These are phyloP conservation scores for Poeciliopsis retropinna DNA, from an alignment of 2,113 vertebrate genomes.

Conservation along the genomic window DNA sequence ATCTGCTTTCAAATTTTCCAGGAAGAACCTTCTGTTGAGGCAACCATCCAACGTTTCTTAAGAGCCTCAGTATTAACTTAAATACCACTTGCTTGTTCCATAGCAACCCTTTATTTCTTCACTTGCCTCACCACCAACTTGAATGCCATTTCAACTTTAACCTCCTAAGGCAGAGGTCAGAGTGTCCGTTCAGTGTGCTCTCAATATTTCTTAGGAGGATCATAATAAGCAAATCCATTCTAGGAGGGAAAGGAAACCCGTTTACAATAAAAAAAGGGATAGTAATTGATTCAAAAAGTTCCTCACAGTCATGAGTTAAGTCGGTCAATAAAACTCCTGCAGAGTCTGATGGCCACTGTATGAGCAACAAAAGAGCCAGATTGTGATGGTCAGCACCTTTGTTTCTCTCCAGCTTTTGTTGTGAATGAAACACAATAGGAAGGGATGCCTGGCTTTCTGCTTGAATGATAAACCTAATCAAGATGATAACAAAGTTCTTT, in stretches of 20 bases:
- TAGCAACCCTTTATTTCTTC: slow-evolving; percentile 64
- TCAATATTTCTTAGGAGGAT: slow-evolving; percentile 26
- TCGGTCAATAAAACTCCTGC: slow-evolving; percentile 64
- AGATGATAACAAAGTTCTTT: slow-evolving; percentile 77
- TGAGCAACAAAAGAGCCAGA: slow-evolving; percentile 65
- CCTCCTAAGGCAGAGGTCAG: slow-evolving; percentile 68
- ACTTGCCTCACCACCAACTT: slow-evolving; percentile 58
- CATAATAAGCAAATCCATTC: slow-evolving; percentile 36
- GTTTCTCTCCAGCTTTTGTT: slow-evolving; percentile 66
- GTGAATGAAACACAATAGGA: slow-evolving; percentile 68
- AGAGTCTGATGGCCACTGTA: slow-evolving; percentile 70
- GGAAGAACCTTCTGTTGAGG: slow-evolving; percentile 20
- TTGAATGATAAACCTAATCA: slow-evolving; percentile 77
- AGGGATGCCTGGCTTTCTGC: slow-evolving; percentile 75
- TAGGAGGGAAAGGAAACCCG: slow-evolving; percentile 16
- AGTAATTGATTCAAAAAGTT: slow-evolving; percentile 49
- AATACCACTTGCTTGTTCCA: slow-evolving; percentile 51
- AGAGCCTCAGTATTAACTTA: slow-evolving; percentile 42
- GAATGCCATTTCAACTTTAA: slow-evolving; percentile 75
- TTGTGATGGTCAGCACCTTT: slow-evolving; percentile 64
- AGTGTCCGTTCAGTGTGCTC: slow-evolving; percentile 60
- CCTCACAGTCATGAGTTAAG: slow-evolving; percentile 53
- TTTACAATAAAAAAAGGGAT: slow-evolving; percentile 48
- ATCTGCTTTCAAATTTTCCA: slow-evolving; percentile 46
- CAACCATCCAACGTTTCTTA: slow-evolving; percentile 34